Base-by-base conservation (phyloP, 2,113 vertebrate genomes). In the Sus scrofa region DNA sequence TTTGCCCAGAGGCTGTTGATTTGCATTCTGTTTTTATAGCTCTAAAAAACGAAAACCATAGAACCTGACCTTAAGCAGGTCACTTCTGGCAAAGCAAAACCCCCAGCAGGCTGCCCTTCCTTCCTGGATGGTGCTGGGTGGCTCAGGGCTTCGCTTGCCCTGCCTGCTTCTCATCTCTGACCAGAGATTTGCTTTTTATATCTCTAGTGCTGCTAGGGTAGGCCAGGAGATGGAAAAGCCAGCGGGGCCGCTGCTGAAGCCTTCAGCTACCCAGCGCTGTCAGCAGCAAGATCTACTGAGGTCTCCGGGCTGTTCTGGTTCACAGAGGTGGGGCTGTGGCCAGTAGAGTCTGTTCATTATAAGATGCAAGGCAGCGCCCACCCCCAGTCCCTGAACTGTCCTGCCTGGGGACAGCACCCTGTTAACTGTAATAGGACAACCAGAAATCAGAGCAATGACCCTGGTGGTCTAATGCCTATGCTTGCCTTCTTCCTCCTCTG, bases 11-110 rank as follows among this genome's bases (percentile, higher is more conserved):
- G 95, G 98, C 98, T 98, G 97, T 97, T 96, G 98, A 97, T 98
- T 98, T 98, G 97, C 97, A 98, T 99, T 98, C 97, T 98, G 98
- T 97, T 98, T 98, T 98, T 96, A 97, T 86, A 98, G 97, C 92
- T 98, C 93, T 96, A 97, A 98, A 98, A 98, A 98, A 98, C 92
- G 97, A 98, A 98, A 98, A 98, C 97, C 77, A 97, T 98, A 98
- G 97, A 97, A 98, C 97, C 97, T 97, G 98, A 98, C 98, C 98
- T 98, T 98, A 98, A 87, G 91, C 96, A 94, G 91, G 92, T 90
- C 68, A 96, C 95, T 91, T 97, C 96, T 97, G 94, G 97, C 88
- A 91, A 94, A 97, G 96, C 84, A 37, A 93, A 97, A 2, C 78
- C 97, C 97, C 70, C 30, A 24, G 89, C 97, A 96, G 96, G 88